Conservation (phyloP, 2,797 vertebrate genomes). For the Sebastes oblongus region DNA sequence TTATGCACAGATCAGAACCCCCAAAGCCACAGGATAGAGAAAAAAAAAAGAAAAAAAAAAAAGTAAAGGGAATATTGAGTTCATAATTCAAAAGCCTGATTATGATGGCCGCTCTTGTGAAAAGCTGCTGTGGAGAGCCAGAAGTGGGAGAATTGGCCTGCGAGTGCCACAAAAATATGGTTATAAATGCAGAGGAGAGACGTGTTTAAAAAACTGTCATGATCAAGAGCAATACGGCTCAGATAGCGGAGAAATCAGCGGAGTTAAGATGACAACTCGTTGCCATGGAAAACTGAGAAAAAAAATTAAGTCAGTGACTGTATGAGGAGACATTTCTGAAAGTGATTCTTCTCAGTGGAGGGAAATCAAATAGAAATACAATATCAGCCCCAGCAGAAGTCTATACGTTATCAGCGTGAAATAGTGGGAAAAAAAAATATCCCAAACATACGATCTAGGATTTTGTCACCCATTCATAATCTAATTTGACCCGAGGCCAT, state of each 20-base stretch:
- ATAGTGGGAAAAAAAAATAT: conserved; percentile 61
- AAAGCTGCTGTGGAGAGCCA: conserved; percentile 72
- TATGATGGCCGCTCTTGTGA: conserved; percentile 75
- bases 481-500: conserved; percentile 75
- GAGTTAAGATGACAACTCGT: conserved; percentile 68
- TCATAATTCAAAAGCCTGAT: conserved; percentile 81
- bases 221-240: conserved; percentile 65
- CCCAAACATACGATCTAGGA: conserved; percentile 70
- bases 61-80: conserved; percentile 72
- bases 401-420: conserved; percentile 65
- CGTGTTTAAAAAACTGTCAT: conserved; percentile 70
- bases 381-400: conserved; percentile 65
- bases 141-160: conserved; percentile 75
- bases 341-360: conserved; percentile 65
- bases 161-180: conserved; percentile 70
- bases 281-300: conserved; percentile 66
- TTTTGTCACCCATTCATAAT: conserved; percentile 76
- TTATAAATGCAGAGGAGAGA: conserved; percentile 69
- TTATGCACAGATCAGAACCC: conserved; percentile 83
- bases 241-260: conserved; percentile 63
- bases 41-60: conserved; percentile 39
- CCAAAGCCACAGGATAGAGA: conserved; percentile 73
- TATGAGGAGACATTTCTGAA: conserved; percentile 50
- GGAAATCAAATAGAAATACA: conserved; percentile 70
- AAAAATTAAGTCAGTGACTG: conserved; percentile 47